Base-by-base conservation (phyloP, 2,113 vertebrate species). In the Pygathrix nemaeus region DNA sequence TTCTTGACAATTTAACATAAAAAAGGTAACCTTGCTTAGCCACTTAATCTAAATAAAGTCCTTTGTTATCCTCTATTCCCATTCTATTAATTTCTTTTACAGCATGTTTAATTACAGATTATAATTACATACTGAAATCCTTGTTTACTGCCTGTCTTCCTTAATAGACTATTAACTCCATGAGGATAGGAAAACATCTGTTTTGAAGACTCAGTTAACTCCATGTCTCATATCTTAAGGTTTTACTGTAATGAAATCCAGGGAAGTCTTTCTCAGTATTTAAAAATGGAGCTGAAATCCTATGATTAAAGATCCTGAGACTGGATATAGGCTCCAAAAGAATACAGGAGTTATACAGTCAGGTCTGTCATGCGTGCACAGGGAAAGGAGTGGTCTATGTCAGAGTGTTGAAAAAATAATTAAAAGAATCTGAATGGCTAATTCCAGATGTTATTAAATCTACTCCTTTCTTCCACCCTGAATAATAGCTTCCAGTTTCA, bases 251-350 rank as follows among this genome's bases (percentile, higher is more conserved):
- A 87, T 91, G 30, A 87, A 94, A 95, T 61, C 23, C 35, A 84
- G 40, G 20, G 35, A 82, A 95, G 25, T 85, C 14, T 80, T 93
- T 66, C 50, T 95, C 38, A 76, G 16, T 70, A 80, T 66, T 95
- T 82, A 89, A 86, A 97, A 86, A 85, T n/a, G 75, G 38, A 81
- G 40, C 38, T 68, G 68, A 89, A 92, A 75, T 11, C 25, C 78
- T 68, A 4, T 76, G 48, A 40, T 79, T 80, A 38, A n/a, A 45
- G 21, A 94, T 83, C 35, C 14, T 38, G 57, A 93, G 66, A 93
- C 16, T 79, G 66, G 30, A 64, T 59, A 13, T 2, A 55, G 75
- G 25, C 4, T 88, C 30, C 68, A 57, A 55, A 85, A 89, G 73
- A 89, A 20, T 43, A 91, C 7, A 72, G 45, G 25, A 68, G 27